Percentiles rank a stretch among this genome's conserved stretches.
Conservation (phyloP, 2,888 invertebrate genomes). For the Platynereis dumerilii region DNA sequence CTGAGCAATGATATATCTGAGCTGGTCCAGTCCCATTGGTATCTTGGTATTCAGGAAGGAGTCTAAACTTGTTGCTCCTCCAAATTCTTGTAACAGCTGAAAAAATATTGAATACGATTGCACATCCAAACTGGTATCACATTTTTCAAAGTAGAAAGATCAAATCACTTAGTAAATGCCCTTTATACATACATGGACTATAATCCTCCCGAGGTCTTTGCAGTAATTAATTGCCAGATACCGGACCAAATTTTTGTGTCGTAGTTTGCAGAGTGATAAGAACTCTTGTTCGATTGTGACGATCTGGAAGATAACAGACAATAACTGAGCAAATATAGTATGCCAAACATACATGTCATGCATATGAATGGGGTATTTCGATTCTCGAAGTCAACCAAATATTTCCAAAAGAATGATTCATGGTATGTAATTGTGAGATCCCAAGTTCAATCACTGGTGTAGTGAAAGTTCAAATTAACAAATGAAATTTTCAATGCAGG, state of each 20-base stretch:
- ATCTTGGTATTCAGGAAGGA: slow-evolving; percentile 68
- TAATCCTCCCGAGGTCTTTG: slow-evolving; percentile 71
- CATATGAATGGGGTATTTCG: no score
- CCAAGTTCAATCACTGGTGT: no score
- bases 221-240: slow-evolving; percentile 75
- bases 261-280: slow-evolving; percentile 73
- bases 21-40: slow-evolving; percentile 67
- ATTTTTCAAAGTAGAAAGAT: no score
- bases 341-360: no score
- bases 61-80: slow-evolving; percentile 63
- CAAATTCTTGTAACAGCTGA: slow-evolving; percentile 64
- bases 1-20: slow-evolving; percentile 75
- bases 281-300: slow-evolving; percentile 80
- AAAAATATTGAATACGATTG: slow-evolving; percentile 10
- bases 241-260: slow-evolving; percentile 76
- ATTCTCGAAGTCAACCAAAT: no score
- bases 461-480: no score
- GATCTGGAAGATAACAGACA: slow-evolving; percentile 65
- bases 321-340: background rate
- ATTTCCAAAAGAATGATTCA: no score
- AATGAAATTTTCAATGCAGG: no score
- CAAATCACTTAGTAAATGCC: no score
- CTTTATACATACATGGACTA: slow-evolving; percentile 67
- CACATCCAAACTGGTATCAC: no score
- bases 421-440: no score